These are phyloP conservation scores for Micrasema longulum DNA, from an alignment of 1,140 invertebrate genomes.

Conservation along the genomic window DNA sequence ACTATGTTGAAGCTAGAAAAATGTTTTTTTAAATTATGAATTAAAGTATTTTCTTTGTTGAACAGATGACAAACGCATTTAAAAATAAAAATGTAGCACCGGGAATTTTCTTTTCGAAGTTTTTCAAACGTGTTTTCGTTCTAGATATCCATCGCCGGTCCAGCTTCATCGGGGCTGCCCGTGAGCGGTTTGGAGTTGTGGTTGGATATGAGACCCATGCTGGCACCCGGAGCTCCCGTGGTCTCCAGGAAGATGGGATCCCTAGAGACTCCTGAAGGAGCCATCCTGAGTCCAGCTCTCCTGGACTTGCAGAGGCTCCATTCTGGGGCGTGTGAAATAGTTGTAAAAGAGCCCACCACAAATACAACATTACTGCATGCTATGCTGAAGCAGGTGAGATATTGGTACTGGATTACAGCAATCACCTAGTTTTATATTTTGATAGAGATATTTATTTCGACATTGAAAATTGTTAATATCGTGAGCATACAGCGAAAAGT, in stretches of 20 bases:
- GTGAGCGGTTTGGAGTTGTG: conserved; percentile 65
- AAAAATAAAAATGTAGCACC: too few species aligned
- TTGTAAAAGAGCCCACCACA: conserved; percentile 67
- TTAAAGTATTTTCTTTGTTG: too few species aligned
- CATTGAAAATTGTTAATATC: too few species aligned
- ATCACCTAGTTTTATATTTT: too few species aligned
- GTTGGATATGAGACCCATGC: conserved; percentile 73
- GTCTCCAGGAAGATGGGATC: conserved; percentile 64
- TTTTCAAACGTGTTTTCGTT: too few species aligned
- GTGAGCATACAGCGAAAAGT: too few species aligned
- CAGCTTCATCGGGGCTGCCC: conserved; percentile 22
- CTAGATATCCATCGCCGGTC: conserved; percentile 42
- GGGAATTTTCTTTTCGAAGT: too few species aligned
- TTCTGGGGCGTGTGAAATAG: conserved; percentile 71
- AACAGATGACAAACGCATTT: too few species aligned
- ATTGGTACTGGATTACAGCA: too few species aligned
- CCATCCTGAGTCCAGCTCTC: conserved; percentile 69
- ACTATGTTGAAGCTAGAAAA: too few species aligned
- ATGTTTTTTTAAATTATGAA: too few species aligned
- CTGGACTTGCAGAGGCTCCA: conserved; percentile 72
- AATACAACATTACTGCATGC: conserved; percentile 66
- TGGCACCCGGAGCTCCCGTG: conserved; percentile 75
- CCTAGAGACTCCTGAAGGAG: conserved; percentile 77
- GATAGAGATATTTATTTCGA: too few species aligned
- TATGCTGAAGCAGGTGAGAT: conserved; percentile 66